Conservation (phyloP, 1,140 invertebrate genomes). For the Trichogramma pretiosum region DNA sequence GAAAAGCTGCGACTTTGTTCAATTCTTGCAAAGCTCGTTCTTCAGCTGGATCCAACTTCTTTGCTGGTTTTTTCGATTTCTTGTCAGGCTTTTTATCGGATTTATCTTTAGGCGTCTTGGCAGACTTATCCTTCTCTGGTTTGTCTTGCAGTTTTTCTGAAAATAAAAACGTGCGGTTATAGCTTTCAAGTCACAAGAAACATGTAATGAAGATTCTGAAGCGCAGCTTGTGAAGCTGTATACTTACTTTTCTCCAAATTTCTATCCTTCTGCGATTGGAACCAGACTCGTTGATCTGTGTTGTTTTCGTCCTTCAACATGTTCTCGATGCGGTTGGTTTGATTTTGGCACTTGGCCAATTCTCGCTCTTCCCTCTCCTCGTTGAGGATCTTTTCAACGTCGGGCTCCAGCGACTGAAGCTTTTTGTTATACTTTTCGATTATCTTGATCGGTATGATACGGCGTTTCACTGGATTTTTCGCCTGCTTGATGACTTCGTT, state of each 20-base stretch:
- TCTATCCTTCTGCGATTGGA: conserved; percentile 77
- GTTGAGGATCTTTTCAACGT: conserved; percentile 69
- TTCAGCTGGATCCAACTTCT: conserved; percentile 56
- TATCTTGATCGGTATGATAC: conserved; percentile 80
- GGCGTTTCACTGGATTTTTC: conserved; percentile 74
- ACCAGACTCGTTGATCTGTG: conserved; percentile 63
- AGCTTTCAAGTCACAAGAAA: too few species aligned
- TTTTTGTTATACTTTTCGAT: conserved; percentile 76
- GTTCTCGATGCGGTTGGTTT: conserved; percentile 71
- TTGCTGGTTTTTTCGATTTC: conserved; percentile 51
- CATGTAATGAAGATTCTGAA: too few species aligned
- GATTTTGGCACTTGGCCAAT: conserved; percentile 74
- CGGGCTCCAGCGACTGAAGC: conserved; percentile 61
- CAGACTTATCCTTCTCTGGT: conserved; percentile 25
- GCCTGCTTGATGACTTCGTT: conserved; percentile 88
- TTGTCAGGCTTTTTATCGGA: too few species aligned
- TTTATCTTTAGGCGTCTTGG: conserved; percentile 31
- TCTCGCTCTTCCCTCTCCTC: conserved; percentile 81
- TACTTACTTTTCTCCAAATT: conserved; percentile 66
- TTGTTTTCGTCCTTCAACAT: conserved; percentile 49
- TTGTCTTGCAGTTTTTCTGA: too few species aligned
- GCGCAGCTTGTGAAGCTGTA: too few species aligned
- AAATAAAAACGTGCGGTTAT: too few species aligned
- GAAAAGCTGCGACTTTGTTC: conserved; percentile 65
- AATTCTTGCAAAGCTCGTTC: conserved; percentile 64